Base-by-base conservation (phyloP, 2,888 invertebrate genomes). In the Linnaemya vulpina region DNA sequence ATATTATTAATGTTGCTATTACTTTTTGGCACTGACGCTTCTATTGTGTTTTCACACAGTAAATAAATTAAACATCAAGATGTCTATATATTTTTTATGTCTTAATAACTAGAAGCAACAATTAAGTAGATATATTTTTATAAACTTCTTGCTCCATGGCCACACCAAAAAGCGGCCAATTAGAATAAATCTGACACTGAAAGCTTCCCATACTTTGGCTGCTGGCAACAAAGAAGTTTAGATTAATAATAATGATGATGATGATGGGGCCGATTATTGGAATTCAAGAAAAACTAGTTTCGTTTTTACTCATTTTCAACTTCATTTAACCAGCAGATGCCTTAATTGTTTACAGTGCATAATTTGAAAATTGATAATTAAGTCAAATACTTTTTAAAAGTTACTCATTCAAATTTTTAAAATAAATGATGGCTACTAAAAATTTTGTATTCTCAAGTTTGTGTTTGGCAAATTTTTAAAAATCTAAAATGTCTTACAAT, bases 161-260 rank as follows among this genome's bases (percentile, higher is more conserved):
- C 38, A 43, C 0, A 35, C 20, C 13, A 53, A 53, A 75, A 62
- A 68, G 15, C 35, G 51, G 17, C 60, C 76, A 78, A 82, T 85
- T 85, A 78, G 75, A 85, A 85, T 81, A 85, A 82, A 82, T 85
- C 75, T 78, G 65, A 82, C 17, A 75, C 65, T 65, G n/a, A 68
- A 84, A 80, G 67, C 65, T 71, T 67, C 71, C 60, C 35, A 53
- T 62, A 62, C 20, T 78, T 25, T 22, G 40, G 40, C 70, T 78
- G 51, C 51, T 62, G 17, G 11, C 53, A 38, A 17, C 43, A 25
- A 25, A 15, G 22, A 53, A 13, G 30, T 17, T 22, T n/a, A 17
- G 25, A n/a, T n/a, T n/a, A 25, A 25, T 25, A 8, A 43, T 55
- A 8, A 43, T 55, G 58, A 55, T 46, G n/a, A 55, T 65, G 46